These are phyloP conservation scores for Eupithecia pulchellata DNA, from an alignment of 2,888 invertebrate species.

Conservation along the genomic window DNA sequence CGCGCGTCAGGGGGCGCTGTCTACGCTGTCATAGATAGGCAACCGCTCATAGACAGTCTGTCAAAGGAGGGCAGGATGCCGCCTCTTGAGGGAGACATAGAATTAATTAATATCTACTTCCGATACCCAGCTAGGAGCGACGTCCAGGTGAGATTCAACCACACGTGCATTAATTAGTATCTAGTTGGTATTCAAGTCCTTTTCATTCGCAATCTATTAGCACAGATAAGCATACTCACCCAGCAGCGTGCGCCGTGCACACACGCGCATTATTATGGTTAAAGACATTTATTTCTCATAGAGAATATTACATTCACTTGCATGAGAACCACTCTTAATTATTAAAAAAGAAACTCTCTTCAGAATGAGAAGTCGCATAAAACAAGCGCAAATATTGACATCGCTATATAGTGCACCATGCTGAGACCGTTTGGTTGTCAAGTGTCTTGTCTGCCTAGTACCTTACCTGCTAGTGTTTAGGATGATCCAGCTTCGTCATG, in stretches of 20 bases:
- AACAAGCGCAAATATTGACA: not conserved
- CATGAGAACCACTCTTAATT: too few species aligned
- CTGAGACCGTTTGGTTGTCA: not conserved
- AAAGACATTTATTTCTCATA: too few species aligned
- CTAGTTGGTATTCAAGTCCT: not conserved
- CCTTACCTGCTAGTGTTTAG: constrained; percentile 57
- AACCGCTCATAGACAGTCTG: constrained; percentile 89
- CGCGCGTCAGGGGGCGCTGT: constrained; percentile 90
- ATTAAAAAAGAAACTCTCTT: not conserved
- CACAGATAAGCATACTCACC: not conserved
- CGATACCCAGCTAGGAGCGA: constrained; percentile 91
- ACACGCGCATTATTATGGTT: not conserved
- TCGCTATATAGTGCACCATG: not conserved
- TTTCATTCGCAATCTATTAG: not conserved
- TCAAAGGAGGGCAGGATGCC: constrained; percentile 86
- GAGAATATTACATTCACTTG: too few species aligned
- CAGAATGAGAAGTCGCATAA: not conserved
- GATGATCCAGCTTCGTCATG: not conserved
- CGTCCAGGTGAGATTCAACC: constrained; percentile 80
- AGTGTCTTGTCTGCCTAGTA: not conserved
- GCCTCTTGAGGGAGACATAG: constrained; percentile 86
- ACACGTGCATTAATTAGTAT: not conserved
- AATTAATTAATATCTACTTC: constrained; percentile 89
- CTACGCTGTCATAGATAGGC: constrained; percentile 89
- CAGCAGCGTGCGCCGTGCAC: not conserved